Conservation (phyloP, 1,140 invertebrate genomes). For the Drosophila kohkoa region DNA sequence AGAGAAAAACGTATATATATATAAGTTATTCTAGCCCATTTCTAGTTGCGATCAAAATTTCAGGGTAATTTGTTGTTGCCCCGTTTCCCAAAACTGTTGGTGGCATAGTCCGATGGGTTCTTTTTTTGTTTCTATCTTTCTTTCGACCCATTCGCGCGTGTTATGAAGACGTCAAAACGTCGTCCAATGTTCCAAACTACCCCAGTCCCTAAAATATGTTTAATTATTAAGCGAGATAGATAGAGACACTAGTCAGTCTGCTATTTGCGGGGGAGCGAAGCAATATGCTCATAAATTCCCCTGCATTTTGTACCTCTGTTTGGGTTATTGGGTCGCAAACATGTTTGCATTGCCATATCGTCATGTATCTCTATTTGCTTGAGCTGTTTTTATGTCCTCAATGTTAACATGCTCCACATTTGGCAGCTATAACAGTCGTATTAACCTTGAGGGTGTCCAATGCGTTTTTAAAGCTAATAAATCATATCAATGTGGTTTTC, state of each 20-base stretch:
- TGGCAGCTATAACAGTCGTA: conserved; percentile 15
- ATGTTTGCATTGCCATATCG: conserved; percentile 41
- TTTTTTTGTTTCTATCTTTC: conserved; percentile 10
- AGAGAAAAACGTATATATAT: not conserved
- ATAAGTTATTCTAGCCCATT: conserved; percentile 9
- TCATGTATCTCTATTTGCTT: conserved; percentile 28
- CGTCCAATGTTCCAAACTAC: conserved; percentile 23
- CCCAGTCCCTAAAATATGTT: conserved; percentile 3
- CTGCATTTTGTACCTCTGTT: conserved; percentile 8
- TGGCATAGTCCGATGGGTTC: conserved; percentile 47
- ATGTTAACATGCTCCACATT: conserved; percentile 60
- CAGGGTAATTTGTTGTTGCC: conserved; percentile 75
- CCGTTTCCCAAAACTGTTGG: conserved; percentile 70
- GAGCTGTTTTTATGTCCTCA: conserved; percentile 39
- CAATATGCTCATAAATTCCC: conserved; percentile 24
- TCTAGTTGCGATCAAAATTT: conserved; percentile 57
- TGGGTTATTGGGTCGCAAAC: conserved; percentile 24
- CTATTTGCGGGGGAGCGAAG: not conserved
- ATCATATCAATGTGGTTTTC: conserved; percentile 48
- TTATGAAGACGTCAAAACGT: conserved; percentile 77
- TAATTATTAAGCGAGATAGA: conserved; percentile 18
- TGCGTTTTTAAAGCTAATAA: conserved; percentile 72
- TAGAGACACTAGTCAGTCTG: conserved; percentile 14
- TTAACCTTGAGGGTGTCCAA: conserved; percentile 60
- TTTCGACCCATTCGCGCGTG: conserved; percentile 69